Evolutionary conservation across 2,888 invertebrate species (phyloP), one percentile per base, ranked within the genome.

Genomic region (Ochropleura plecta): DNA sequence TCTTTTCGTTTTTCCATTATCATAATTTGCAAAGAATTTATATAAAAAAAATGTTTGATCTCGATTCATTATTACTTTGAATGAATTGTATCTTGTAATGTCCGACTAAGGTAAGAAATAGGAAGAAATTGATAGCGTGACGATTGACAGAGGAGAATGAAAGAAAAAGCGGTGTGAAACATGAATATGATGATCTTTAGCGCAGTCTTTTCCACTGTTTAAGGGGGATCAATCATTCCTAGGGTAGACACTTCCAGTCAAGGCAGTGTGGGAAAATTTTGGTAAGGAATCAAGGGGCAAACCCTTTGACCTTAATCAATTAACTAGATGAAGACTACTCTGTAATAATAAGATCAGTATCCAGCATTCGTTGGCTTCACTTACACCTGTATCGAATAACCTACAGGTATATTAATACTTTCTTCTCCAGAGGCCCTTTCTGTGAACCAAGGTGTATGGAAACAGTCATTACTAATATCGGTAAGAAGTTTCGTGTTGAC

Each of bases 351-450:
- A 44, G 76, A 76, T 76, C 30, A 40, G 62, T 57, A 51, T 18
- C 78, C 46, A 4, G 14, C 14, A 20, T 55, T 49, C 12, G 18
- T 57, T 9, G 78, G 76, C 44, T 78, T 76, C 69, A 4, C n/a
- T 20, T 70, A 49, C 63, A 78, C 63, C 51, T 70, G 30, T 76
- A 76, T 69, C 51, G 14, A 76, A 57, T 76, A 57, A 44, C 59
- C 4, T 40, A 40, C 30, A 30, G 30, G 9, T 30, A 30, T 30
- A 30, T 30, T 30, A 30, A 30, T 30, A 30, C 30, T 30, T 1
- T 30, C 1, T 30, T 30, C 1, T 3, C 30, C 30, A 30, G 30
- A 30, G 30, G 30, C 3, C 1, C 30, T 48, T 48, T 46, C 46
- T 46, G 46, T 8, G 9, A 46, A 46, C 46, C 8, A 9, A 9